Percentiles rank a stretch among this genome's conserved stretches.
Conservation (phyloP, 2,888 invertebrate genomes). For the Philhelius pedissequus region DNA sequence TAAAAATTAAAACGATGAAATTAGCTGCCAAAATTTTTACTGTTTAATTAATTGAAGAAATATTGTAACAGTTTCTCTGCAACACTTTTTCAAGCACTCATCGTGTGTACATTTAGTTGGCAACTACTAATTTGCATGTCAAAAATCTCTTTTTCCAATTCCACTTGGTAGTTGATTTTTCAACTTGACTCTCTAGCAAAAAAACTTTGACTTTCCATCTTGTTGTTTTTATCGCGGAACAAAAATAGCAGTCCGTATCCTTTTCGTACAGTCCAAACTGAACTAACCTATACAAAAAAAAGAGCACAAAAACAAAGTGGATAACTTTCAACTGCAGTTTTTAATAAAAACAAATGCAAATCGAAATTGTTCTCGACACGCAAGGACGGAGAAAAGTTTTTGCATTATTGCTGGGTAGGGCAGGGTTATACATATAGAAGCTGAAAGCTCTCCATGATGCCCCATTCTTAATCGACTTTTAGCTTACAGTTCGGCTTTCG, state of each 20-base stretch:
- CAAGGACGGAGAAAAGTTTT: conserved; percentile 38
- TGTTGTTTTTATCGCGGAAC: background rate
- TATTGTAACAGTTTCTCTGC: conserved; percentile 27
- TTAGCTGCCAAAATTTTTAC: conserved; percentile 22
- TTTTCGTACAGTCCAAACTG: conserved; percentile 22
- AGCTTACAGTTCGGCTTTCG: conserved; percentile 3
- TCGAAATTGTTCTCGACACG: conserved; percentile 39
- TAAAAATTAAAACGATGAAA: background rate
- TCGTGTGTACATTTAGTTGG: conserved; percentile 19
- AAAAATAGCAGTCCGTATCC: conserved; percentile 43
- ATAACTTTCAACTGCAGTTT: conserved; percentile 60
- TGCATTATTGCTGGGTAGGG: conserved; percentile 34
- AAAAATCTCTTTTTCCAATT: conserved; percentile 26
- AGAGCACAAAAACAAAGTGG: conserved; percentile 37
- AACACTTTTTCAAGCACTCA: conserved; percentile 22
- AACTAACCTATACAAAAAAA: background rate
- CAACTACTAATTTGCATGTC: conserved; percentile 34
- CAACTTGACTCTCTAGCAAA: background rate
- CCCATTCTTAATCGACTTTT: conserved; percentile 14
- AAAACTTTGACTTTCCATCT: background rate
- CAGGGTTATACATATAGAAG: background rate
- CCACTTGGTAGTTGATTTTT: conserved; percentile 26
- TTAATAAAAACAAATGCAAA: conserved; percentile 62
- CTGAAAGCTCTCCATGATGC: background rate
- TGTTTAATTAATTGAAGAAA: conserved; percentile 60